Conservation (phyloP, 2,113 vertebrate genomes). For the Sorex araneus region DNA sequence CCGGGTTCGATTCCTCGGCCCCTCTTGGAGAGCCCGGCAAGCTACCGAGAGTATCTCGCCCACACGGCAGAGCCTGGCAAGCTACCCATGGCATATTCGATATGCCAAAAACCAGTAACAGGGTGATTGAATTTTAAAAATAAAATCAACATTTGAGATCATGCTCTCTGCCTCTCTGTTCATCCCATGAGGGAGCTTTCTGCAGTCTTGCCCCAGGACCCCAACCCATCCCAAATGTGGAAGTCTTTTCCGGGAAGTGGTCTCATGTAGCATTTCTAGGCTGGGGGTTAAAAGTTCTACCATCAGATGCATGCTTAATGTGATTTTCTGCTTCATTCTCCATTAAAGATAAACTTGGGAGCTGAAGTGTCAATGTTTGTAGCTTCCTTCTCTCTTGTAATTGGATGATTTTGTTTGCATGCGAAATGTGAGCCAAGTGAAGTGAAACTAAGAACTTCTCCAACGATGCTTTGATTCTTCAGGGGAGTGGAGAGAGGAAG, state of each 20-base stretch:
- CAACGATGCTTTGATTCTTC: slow-evolving; percentile 74
- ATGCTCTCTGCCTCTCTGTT: not conserved
- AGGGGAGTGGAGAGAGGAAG: not conserved
- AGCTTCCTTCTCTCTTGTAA: slow-evolving; percentile 79
- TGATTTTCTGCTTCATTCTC: slow-evolving; percentile 83
- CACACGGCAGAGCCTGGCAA: too few relatives aligned
- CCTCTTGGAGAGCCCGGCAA: too few relatives aligned
- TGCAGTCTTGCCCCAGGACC: slow-evolving; percentile 15
- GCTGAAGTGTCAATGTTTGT: slow-evolving; percentile 63
- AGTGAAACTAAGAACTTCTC: slow-evolving; percentile 77
- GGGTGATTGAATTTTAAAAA: not conserved
- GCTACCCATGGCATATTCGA: too few relatives aligned
- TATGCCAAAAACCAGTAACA: too few relatives aligned
- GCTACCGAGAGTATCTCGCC: too few relatives aligned
- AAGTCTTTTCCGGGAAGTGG: slow-evolving; percentile 55
- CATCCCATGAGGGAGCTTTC: too few relatives aligned
- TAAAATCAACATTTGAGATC: not conserved
- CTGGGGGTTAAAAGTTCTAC: slow-evolving; percentile 66
- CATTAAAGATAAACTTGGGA: slow-evolving; percentile 77
- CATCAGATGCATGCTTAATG: slow-evolving; percentile 72
- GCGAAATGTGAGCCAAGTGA: slow-evolving; percentile 55
- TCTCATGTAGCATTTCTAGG: slow-evolving; percentile 30
- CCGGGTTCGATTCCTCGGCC: too few relatives aligned
- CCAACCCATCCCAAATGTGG: not conserved
- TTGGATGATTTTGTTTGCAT: slow-evolving; percentile 74